Percentiles rank a stretch among this genome's conserved stretches.
phyloP scores from a whole-genome alignment of 2,113 vertebrate species.

The Barbus barbus region DNA sequence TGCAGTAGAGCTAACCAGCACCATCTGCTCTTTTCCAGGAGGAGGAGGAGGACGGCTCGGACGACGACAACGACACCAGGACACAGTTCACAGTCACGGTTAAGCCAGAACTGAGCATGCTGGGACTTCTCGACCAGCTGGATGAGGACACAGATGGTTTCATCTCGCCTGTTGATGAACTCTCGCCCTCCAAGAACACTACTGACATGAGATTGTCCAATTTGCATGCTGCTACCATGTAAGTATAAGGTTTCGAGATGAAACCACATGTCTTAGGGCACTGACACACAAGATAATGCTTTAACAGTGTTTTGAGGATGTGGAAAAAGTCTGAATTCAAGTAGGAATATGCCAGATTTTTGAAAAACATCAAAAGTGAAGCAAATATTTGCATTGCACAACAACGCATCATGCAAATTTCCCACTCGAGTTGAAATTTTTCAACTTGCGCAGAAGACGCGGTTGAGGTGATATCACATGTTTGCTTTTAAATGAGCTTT shows the following conservation, averaged over 20 bases:
- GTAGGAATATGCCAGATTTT: too few species aligned
- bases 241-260: slow-evolving; percentile 61
- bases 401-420: too few species aligned
- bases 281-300: background rate
- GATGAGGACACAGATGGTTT: slow-evolving; percentile 91
- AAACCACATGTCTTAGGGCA: background rate
- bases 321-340: background rate
- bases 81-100: slow-evolving; percentile 76
- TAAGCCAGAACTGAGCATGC: slow-evolving; percentile 79
- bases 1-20: background rate
- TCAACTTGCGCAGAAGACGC: too few species aligned
- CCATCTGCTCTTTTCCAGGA: slow-evolving; percentile 52
- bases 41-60: slow-evolving; percentile 93
- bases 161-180: slow-evolving; percentile 91
- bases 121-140: slow-evolving; percentile 86
- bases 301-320: background rate
- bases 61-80: slow-evolving; percentile 82
- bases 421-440: too few species aligned
- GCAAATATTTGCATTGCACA: too few species aligned
- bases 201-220: slow-evolving; percentile 91
- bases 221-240: slow-evolving; percentile 93
- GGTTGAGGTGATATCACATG: too few species aligned
- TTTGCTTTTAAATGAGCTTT: too few species aligned
- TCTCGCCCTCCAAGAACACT: slow-evolving; percentile 80
- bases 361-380: too few species aligned